Conservation (phyloP, 2,113 vertebrate species). For the Hemiprocne comata region DNA sequence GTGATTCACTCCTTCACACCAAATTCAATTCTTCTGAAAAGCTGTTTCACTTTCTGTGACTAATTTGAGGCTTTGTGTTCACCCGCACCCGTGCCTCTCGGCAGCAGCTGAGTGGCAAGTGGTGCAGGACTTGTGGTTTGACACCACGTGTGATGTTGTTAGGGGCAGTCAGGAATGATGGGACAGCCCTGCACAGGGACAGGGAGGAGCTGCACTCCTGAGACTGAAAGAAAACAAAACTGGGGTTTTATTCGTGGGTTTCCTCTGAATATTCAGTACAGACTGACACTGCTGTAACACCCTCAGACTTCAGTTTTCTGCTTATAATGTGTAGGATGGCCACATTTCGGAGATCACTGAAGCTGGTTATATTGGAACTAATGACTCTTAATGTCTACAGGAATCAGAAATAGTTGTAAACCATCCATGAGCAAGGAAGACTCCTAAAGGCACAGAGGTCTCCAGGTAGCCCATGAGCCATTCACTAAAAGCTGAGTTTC, state of each 20-base stretch:
- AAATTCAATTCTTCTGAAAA: neutral
- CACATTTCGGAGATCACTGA: fast-evolving
- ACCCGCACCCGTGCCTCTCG: fast-evolving
- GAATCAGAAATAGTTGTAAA: neutral
- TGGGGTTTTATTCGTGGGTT: fast-evolving
- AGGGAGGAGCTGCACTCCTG: neutral
- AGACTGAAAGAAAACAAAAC: neutral
- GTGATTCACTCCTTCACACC: neutral
- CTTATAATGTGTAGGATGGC: neutral
- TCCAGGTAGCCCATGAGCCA: neutral
- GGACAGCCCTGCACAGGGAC: neutral
- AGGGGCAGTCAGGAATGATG: neutral
- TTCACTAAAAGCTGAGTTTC: neutral
- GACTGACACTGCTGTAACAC: fast-evolving
- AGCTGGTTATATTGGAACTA: neutral
- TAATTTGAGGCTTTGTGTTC: neutral
- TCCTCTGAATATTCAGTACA: neutral
- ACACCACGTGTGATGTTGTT: neutral
- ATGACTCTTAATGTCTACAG: neutral
- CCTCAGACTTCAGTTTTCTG: neutral
- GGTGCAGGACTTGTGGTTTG: neutral
- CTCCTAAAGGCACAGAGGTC: neutral
- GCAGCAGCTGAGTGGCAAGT: neutral
- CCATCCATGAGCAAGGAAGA: neutral
- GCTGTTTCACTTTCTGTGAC: neutral